Percentiles rank a stretch among this genome's conserved stretches.
These are phyloP conservation scores for Thera obeliscata DNA, from an alignment of 2,888 invertebrate species.

Conservation along the genomic window DNA sequence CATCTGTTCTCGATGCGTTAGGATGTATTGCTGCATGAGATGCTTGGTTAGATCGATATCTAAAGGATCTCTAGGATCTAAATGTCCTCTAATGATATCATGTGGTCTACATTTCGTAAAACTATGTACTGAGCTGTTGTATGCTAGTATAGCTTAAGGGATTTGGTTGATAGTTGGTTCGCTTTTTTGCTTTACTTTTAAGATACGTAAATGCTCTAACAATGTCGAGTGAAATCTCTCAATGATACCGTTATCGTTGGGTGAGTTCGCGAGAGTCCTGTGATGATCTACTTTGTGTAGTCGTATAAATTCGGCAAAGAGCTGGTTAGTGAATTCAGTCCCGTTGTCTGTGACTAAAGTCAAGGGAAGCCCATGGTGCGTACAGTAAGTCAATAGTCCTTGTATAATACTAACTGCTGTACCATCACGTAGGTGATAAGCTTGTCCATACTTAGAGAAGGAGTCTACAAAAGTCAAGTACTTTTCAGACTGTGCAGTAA, in stretches of 20 bases:
- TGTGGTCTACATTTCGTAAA: too few relatives aligned
- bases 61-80: constrained; percentile 41
- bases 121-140: too few relatives aligned
- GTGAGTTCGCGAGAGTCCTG: constrained; percentile 28
- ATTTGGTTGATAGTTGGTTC: too few relatives aligned
- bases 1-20: constrained; percentile 3
- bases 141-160: too few relatives aligned
- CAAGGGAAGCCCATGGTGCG: constrained; percentile 32
- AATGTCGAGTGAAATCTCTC: constrained; percentile 30
- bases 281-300: constrained; percentile 37
- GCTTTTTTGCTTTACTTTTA: too few relatives aligned
- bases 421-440: constrained; percentile 34
- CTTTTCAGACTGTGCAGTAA: constrained; percentile 38
- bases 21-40: constrained; percentile 43
- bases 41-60: constrained; percentile 41
- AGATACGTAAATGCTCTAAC: constrained; percentile 20
- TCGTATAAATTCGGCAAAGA: constrained; percentile 30
- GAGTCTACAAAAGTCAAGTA: constrained; percentile 38
- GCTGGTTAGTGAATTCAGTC: constrained; percentile 36
- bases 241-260: constrained; percentile 35
- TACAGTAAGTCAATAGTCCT: constrained; percentile 33
- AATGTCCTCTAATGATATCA: too few relatives aligned
- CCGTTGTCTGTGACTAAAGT: constrained; percentile 41
- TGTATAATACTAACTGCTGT: constrained; percentile 37
- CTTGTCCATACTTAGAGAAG: constrained; percentile 41